Base-by-base conservation (phyloP, 2,113 vertebrate genomes). In the Petaurus breviceps region DNA sequence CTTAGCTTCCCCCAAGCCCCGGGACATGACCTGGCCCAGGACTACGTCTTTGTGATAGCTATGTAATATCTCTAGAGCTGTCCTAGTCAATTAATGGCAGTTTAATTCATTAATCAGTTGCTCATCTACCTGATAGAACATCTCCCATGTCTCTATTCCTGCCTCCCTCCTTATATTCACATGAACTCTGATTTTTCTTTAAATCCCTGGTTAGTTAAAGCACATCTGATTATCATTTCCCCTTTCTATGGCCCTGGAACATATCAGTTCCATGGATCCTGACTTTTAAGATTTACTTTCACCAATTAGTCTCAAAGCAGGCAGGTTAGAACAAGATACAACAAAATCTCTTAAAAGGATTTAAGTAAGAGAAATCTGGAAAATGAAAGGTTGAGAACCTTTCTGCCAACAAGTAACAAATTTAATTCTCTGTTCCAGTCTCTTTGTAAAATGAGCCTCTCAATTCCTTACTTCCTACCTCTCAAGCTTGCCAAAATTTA, bases 371-470 rank as follows among this genome's bases (percentile, higher is more conserved):
- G 8, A 93, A 22, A 53, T 43, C 68, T 43, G 19, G 6, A 16
- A 22, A 2, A 91, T 43, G 25, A 43, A 92, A 11, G 43, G 23
- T 7, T 31, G 47, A 84, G 49, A 90, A 54, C 10, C 28, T 25
- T 8, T 25, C 92, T 57, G 24, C 51, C 6, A 55, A 24, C 8
- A 10, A 46, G 31, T 51, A 51, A 12, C 2, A 49, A 19, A 84
- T 55, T 94, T 6, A 37, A 4, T 28, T 51, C 28, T 57, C 92
- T 90, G 50, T 25, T 90, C 91, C 52, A n/a, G 24, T 49, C 16
- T 96, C 31, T 12, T 54, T 94, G 89, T 25, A 52, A 22, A 89
- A 10, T 92, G 95, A 94, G n/a, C 49, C 31, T 77, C 26, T 93
- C 47, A 43, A 8, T 84, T 8, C 19, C 19, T 84, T 84, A 22